These are phyloP conservation scores for Macrosoma leucophasiata DNA, from an alignment of 2,888 invertebrate species.

Conservation along the genomic window DNA sequence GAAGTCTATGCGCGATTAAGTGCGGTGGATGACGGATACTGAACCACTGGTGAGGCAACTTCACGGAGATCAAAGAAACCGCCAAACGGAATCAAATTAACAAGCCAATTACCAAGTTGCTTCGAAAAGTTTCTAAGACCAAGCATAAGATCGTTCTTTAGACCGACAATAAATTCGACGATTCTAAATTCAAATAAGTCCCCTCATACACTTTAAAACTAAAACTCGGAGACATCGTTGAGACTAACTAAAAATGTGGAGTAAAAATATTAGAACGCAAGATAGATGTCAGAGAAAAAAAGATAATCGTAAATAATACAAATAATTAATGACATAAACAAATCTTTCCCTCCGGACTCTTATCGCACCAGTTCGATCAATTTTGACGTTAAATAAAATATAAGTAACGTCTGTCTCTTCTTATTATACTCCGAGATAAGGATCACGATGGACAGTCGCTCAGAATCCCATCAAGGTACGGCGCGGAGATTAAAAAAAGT, in stretches of 20 bases:
- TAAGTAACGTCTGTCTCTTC: conserved; percentile 73
- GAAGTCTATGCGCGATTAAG: conserved; percentile 37
- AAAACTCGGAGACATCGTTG: too few species aligned
- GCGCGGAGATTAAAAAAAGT: conserved; percentile 59
- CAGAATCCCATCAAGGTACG: conserved; percentile 65
- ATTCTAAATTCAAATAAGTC: too few species aligned
- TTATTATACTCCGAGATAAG: conserved; percentile 69
- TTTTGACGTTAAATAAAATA: conserved; percentile 71
- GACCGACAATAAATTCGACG: conserved; percentile 48
- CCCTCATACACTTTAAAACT: conserved; percentile 26
- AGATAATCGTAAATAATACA: conserved; percentile 40
- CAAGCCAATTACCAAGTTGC: conserved; percentile 65
- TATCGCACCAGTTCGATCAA: conserved; percentile 67
- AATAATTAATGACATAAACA: conserved; percentile 66
- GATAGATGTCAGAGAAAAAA: conserved; percentile 21
- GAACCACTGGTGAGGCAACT: conserved; percentile 55
- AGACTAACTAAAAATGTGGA: conserved; percentile 8
- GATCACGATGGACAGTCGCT: conserved; percentile 68
- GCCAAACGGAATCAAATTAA: conserved; percentile 62
- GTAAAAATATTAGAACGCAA: conserved; percentile 6
- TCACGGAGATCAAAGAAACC: conserved; percentile 53
- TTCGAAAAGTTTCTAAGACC: conserved; percentile 50
- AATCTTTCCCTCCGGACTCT: conserved; percentile 53
- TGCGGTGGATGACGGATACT: conserved; percentile 49
- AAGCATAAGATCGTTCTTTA: too few species aligned